These are phyloP conservation scores for Brachionus rubens DNA, from an alignment of 1,140 invertebrate genomes.

Conservation along the genomic window DNA sequence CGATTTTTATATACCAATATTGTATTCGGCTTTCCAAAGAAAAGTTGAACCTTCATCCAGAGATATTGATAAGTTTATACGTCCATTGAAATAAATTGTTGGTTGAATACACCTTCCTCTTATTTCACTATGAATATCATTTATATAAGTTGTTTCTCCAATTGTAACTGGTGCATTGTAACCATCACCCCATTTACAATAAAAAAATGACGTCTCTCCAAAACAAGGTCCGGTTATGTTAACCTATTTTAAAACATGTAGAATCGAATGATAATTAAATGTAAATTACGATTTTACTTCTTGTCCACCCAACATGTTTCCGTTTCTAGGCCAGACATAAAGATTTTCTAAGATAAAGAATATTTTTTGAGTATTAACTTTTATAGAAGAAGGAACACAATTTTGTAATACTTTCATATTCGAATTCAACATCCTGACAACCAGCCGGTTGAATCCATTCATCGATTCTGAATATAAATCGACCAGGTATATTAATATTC, in stretches of 20 bases:
- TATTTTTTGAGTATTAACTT: background rate
- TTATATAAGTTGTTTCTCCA: slow-evolving; percentile 34
- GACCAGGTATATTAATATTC: slow-evolving; percentile 78
- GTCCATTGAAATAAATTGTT: slow-evolving; percentile 23
- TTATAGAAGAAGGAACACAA: background rate
- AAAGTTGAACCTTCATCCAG: slow-evolving; percentile 22
- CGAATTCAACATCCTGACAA: slow-evolving; percentile 64
- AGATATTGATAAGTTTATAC: slow-evolving; percentile 45
- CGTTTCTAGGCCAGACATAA: slow-evolving; percentile 86
- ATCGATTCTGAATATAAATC: slow-evolving; percentile 89
- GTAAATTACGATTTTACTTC: slow-evolving; percentile 64
- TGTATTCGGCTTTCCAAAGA: slow-evolving; percentile 35
- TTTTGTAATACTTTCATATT: slow-evolving; percentile 44
- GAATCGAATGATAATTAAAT: background rate
- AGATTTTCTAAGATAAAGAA: slow-evolving; percentile 55
- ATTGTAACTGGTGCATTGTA: slow-evolving; percentile 1
- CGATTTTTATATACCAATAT: slow-evolving; percentile 12
- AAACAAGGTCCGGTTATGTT: slow-evolving; percentile 92
- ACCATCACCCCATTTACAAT: slow-evolving; percentile 44
- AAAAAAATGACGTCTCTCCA: background rate
- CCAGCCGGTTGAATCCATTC: slow-evolving; percentile 86
- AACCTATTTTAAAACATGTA: background rate
- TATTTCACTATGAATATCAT: background rate
- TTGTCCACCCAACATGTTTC: slow-evolving; percentile 91
- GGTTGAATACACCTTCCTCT: slow-evolving; percentile 43